Conservation (phyloP, 30 jellyfish, hydroid and myxozoan genomes). For the Cassiopea xamachana region DNA sequence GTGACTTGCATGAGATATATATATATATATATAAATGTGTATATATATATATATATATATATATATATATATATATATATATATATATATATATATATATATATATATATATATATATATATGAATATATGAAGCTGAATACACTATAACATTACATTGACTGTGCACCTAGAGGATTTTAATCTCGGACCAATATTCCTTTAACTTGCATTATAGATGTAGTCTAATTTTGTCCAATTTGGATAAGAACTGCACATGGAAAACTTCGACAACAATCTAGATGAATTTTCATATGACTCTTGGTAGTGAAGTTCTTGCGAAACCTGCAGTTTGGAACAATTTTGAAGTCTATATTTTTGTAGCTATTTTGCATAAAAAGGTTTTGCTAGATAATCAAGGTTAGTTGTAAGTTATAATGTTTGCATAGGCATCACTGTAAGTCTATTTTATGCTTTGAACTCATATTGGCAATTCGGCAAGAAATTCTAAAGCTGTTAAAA, state of each 20-base stretch:
- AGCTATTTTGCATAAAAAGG: background rate
- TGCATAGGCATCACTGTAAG: background rate
- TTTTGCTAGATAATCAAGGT: too few relatives aligned
- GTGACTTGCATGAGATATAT: too few relatives aligned
- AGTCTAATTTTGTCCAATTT: background rate
- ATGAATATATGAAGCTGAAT: too few relatives aligned
- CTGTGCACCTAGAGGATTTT: background rate
- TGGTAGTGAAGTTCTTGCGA: too few relatives aligned
- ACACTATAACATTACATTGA: background rate
- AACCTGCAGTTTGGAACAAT: background rate
- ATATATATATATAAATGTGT: too few relatives aligned
- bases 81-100: too few relatives aligned
- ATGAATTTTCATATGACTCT: too few relatives aligned
- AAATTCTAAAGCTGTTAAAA: background rate
- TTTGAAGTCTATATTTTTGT: background rate
- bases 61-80: too few relatives aligned
- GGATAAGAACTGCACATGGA: background rate
- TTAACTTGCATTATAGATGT: background rate
- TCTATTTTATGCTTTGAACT: background rate
- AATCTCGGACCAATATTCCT: background rate
- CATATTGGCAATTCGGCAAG: background rate
- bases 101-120: too few relatives aligned
- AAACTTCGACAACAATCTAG: background rate
- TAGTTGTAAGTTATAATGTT: too few relatives aligned
- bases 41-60: too few relatives aligned